phyloP scores from a whole-genome alignment of 1,140 invertebrate genomes.

The Monomorium pharaonis region DNA sequence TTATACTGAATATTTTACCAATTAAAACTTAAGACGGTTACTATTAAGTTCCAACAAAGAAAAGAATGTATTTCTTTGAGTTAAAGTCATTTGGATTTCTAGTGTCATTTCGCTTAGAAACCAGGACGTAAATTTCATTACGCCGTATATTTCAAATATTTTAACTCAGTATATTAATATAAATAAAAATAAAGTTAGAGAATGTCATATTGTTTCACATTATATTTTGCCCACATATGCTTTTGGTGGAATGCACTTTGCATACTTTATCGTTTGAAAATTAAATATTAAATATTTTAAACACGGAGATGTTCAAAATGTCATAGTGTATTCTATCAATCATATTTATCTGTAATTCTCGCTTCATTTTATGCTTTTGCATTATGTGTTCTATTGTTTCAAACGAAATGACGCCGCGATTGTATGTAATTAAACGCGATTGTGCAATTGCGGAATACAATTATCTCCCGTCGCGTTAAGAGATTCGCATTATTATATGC shows the following conservation, averaged over 20 bases:
- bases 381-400: background rate
- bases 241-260: background rate
- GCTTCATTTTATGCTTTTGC: background rate
- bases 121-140: background rate
- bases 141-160: background rate
- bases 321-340: background rate
- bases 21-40: background rate
- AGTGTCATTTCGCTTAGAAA: background rate
- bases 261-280: background rate
- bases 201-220: background rate
- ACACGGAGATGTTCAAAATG: background rate
- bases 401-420: background rate
- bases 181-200: background rate
- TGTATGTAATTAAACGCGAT: background rate
- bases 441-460: background rate
- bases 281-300: background rate
- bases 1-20: too few species aligned
- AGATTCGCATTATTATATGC: background rate
- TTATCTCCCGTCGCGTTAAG: conserved; percentile 2
- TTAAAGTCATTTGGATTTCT: background rate
- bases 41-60: background rate
- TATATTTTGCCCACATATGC: background rate
- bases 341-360: background rate
- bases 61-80: background rate
- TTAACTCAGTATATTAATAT: background rate